These are phyloP conservation scores for Molorchus minor DNA, from an alignment of 2,888 invertebrate genomes.

Conservation along the genomic window DNA sequence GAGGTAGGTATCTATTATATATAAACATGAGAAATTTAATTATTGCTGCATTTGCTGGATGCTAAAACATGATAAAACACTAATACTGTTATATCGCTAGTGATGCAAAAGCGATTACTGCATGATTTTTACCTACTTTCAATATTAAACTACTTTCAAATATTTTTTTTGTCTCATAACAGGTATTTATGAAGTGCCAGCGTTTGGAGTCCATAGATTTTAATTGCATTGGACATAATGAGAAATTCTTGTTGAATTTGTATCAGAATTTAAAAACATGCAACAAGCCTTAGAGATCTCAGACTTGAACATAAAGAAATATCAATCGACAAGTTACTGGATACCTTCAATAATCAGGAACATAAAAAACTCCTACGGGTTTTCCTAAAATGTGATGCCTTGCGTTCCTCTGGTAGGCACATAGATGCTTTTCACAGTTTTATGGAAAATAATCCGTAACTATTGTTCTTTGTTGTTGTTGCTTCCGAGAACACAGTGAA, in stretches of 20 bases:
- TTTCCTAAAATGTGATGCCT: conserved; percentile 29
- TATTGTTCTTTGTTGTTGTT: conserved; percentile 30
- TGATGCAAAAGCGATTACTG: no score
- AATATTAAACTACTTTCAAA: no score
- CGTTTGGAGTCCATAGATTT: conserved; percentile 23
- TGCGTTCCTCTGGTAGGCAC: background rate
- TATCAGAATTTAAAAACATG: conserved; percentile 20
- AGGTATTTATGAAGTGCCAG: conserved; percentile 28
- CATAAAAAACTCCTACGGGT: conserved; percentile 26
- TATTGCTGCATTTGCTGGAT: no score
- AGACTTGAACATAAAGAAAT: conserved; percentile 28
- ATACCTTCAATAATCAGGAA: conserved; percentile 12
- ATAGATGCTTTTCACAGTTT: conserved; percentile 17
- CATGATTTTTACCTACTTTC: no score
- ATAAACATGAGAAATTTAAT: background rate
- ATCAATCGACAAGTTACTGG: conserved; percentile 22
- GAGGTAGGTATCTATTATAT: conserved; percentile 9
- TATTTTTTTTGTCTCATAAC: no score
- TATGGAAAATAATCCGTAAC: conserved; percentile 22
- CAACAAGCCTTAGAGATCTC: conserved; percentile 25
- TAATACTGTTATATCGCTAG: no score
- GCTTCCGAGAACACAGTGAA: conserved; percentile 16
- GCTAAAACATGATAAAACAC: no score
- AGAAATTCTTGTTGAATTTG: conserved; percentile 27
- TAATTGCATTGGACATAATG: conserved; percentile 19